A percentile compares a stretch with the other conserved stretches of the same genome.
Evolutionary conservation across 2,797 vertebrate genomes (phyloP).

Genomic region (Enteromius fasciolatus): DNA sequence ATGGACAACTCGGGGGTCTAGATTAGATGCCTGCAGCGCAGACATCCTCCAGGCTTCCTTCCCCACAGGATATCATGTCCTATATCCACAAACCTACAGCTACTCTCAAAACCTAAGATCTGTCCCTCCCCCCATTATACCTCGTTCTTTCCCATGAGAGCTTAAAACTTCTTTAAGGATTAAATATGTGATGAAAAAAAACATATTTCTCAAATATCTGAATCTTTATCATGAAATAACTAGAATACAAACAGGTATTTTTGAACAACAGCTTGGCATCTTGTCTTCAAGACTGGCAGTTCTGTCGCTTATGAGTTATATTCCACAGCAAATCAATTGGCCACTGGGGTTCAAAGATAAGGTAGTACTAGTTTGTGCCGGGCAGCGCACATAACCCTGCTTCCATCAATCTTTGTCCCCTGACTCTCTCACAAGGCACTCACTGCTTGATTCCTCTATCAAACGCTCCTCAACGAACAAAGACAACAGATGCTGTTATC

Average conservation of each 20-base stretch:
- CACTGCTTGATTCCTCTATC: slow-evolving; percentile 77
- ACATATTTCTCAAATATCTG: neutral
- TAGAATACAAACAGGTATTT: slow-evolving; percentile 56
- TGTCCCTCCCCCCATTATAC: slow-evolving; percentile 48
- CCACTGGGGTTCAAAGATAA: slow-evolving; percentile 85
- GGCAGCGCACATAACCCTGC: slow-evolving; percentile 83
- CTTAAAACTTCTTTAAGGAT: slow-evolving; percentile 25
- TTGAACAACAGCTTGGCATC: slow-evolving; percentile 57
- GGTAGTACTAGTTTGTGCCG: slow-evolving; percentile 77
- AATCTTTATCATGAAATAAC: neutral
- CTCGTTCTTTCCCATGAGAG: slow-evolving; percentile 42
- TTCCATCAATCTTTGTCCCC: slow-evolving; percentile 91
- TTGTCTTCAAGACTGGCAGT: slow-evolving; percentile 40
- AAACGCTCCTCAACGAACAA: slow-evolving; percentile 78
- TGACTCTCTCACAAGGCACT: slow-evolving; percentile 74
- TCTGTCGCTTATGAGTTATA: slow-evolving; percentile 81
- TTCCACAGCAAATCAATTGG: slow-evolving; percentile 93
- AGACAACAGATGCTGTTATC: slow-evolving; percentile 86
- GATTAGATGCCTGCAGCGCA: slow-evolving; percentile 75
- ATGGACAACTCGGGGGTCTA: slow-evolving; percentile 60
- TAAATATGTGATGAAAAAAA: neutral
- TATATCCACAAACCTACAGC: slow-evolving; percentile 65
- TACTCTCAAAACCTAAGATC: slow-evolving; percentile 57
- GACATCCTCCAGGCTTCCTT: slow-evolving; percentile 65
- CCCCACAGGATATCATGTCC: slow-evolving; percentile 64